These are phyloP conservation scores for Ceuthmochares aereus DNA, from an alignment of 2,113 vertebrate species.

Conservation along the genomic window DNA sequence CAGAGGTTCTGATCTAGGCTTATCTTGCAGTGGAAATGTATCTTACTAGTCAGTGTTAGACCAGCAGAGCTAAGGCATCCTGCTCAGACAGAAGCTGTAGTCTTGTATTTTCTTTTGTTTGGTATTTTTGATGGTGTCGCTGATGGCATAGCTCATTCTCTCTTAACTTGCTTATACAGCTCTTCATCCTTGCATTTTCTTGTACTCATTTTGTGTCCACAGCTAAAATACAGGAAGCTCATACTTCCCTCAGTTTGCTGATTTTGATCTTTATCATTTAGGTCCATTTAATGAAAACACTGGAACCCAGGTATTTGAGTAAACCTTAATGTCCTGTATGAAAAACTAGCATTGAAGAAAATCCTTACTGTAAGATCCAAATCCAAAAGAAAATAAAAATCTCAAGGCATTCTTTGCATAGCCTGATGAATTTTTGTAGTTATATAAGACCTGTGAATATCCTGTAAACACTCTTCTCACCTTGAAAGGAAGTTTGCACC, in stretches of 20 bases:
- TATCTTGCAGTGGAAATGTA: neutral
- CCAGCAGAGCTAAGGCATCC: neutral
- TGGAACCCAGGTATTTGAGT: neutral
- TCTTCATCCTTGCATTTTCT: neutral
- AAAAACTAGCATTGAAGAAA: neutral
- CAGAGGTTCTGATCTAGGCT: neutral
- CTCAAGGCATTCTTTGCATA: neutral
- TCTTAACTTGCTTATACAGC: neutral
- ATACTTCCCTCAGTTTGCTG: neutral
- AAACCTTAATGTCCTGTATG: neutral
- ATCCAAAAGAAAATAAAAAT: neutral
- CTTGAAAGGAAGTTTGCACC: slow-evolving; percentile 2
- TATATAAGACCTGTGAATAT: neutral
- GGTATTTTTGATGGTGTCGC: neutral
- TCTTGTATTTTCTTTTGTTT: neutral
- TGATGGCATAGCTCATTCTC: neutral
- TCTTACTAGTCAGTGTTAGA: neutral
- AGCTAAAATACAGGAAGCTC: neutral
- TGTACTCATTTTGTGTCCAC: neutral
- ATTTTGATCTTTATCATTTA: neutral
- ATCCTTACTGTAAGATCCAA: neutral
- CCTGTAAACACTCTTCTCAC: slow-evolving; percentile 21
- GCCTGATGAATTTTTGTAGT: neutral
- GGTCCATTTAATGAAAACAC: neutral
- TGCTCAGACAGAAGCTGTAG: neutral